A percentile compares a stretch with the other conserved stretches of the same genome.
phyloP scores from a whole-genome alignment of 2,888 invertebrate genomes.

The Himalopsyche tibetana region DNA sequence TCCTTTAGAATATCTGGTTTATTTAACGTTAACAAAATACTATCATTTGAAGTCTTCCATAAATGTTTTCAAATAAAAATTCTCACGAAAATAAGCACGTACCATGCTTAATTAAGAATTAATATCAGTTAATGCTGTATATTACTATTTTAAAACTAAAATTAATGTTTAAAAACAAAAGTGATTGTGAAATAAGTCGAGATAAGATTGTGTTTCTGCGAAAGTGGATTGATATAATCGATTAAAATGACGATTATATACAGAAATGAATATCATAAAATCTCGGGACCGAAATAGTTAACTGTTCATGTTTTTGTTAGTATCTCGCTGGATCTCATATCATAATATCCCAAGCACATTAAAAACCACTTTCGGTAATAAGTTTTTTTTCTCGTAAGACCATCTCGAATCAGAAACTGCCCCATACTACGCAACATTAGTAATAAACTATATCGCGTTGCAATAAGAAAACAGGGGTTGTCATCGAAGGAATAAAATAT shows the following conservation, averaged over 20 bases:
- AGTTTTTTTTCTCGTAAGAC: slow-evolving; percentile 47
- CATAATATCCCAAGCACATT: slow-evolving; percentile 53
- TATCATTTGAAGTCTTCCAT: no score
- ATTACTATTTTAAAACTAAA: no score
- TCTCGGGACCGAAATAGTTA: not conserved
- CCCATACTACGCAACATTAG: not conserved
- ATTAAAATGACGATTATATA: not conserved
- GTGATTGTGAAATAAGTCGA: no score
- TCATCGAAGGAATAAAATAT: not conserved
- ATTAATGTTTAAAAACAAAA: no score
- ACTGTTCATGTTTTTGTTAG: not conserved
- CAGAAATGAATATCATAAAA: not conserved
- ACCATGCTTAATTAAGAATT: no score
- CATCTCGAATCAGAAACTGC: slow-evolving; percentile 14
- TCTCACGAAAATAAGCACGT: no score
- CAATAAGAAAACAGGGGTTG: slow-evolving; percentile 8
- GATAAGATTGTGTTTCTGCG: no score
- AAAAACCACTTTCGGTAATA: slow-evolving; percentile 61
- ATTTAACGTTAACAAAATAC: no score
- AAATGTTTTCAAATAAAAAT: no score
- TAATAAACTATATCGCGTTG: slow-evolving; percentile 22
- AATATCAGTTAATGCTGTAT: no score
- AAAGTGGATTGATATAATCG: not conserved
- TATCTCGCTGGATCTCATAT: slow-evolving; percentile 52
- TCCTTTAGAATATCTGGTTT: no score